phyloP scores from a whole-genome alignment of 2,113 vertebrate genomes.

The Nycticryphes semicollaris region DNA sequence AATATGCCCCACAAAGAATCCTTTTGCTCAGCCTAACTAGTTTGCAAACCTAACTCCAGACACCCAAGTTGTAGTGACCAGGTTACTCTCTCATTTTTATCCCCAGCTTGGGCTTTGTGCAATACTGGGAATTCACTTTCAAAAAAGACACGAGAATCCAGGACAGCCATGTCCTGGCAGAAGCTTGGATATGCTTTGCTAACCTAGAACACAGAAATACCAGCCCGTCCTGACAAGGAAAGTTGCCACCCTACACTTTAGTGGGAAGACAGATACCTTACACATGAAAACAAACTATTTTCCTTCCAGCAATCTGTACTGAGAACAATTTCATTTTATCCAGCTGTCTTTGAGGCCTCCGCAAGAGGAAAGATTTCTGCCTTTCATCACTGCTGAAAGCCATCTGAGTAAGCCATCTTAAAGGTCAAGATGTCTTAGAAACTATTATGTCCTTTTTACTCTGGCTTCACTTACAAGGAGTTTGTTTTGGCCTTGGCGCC shows the following conservation, averaged over 20 bases:
- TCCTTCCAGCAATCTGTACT: not conserved
- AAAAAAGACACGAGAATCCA: not conserved
- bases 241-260: not conserved
- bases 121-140: not conserved
- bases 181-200: not conserved
- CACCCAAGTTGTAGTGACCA: not conserved
- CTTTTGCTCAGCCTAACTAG: not conserved
- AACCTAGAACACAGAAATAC: not conserved
- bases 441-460: not conserved
- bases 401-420: not conserved
- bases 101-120: not conserved
- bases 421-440: constrained; percentile 23
- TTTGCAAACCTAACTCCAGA: not conserved
- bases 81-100: not conserved
- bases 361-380: not conserved
- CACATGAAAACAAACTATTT: not conserved
- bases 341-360: not conserved
- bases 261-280: not conserved
- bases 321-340: not conserved
- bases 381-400: constrained; percentile 24
- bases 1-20: not conserved
- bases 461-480: not conserved
- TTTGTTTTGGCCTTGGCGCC: not conserved
- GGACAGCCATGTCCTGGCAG: not conserved
- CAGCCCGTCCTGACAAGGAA: not conserved